phyloP scores from a whole-genome alignment of 2,113 vertebrate genomes.

The Bubalus kerabau region DNA sequence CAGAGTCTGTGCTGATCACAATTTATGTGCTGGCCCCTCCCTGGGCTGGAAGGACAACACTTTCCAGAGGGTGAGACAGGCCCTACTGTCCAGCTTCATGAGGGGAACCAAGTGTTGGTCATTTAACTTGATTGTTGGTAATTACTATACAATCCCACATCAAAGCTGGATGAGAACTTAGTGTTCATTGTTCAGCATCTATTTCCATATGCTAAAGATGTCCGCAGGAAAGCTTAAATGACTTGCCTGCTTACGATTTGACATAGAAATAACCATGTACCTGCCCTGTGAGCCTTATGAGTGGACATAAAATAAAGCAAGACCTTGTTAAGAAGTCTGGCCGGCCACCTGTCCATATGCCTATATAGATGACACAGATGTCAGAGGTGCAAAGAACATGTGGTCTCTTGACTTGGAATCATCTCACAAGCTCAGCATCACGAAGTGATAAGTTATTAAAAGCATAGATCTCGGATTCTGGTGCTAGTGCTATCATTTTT shows the following conservation, averaged over 20 bases:
- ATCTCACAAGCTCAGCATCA: not conserved
- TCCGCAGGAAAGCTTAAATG: not conserved
- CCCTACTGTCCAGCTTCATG: not conserved
- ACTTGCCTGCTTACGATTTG: too few species aligned
- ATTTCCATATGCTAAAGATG: not conserved
- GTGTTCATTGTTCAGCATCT: not conserved
- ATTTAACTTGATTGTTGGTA: not conserved
- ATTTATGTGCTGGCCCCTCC: not conserved
- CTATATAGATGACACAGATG: not conserved
- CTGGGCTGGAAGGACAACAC: not conserved
- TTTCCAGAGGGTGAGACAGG: not conserved
- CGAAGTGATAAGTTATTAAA: not conserved
- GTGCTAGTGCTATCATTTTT: not conserved
- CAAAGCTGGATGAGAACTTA: not conserved
- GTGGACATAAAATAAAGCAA: not conserved
- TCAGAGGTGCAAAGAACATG: not conserved
- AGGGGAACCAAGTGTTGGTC: not conserved
- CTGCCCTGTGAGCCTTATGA: not conserved
- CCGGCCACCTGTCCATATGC: fast-evolving
- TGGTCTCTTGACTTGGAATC: not conserved
- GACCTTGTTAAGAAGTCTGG: not conserved
- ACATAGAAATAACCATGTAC: not conserved
- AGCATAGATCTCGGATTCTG: not conserved
- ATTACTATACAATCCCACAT: too few species aligned
- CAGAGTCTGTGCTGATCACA: not conserved